These are phyloP conservation scores for Koerneria pararmatus DNA, from an alignment of 2,888 invertebrate species.

Conservation along the genomic window DNA sequence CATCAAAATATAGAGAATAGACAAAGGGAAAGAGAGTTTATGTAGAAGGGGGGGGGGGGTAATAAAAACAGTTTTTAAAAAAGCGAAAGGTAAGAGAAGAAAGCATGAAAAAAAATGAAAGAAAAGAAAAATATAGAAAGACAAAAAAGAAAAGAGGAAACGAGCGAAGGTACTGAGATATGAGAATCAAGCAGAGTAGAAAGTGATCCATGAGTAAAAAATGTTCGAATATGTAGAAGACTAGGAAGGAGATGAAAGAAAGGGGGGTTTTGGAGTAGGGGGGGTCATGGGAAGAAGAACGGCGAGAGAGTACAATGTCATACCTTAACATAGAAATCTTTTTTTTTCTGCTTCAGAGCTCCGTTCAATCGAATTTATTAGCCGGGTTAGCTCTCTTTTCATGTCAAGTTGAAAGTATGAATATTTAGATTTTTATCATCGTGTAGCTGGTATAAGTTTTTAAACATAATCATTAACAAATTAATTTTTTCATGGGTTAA, in stretches of 20 bases:
- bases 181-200: neutral
- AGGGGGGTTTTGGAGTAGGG: neutral
- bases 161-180: neutral
- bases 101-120: neutral
- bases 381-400: too few relatives aligned
- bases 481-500: too few relatives aligned
- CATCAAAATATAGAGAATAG: too few relatives aligned
- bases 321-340: neutral
- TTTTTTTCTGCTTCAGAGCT: neutral
- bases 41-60: too few relatives aligned
- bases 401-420: too few relatives aligned
- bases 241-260: neutral
- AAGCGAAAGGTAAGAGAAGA: neutral
- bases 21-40: too few relatives aligned
- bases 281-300: neutral
- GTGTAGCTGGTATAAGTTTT: too few relatives aligned
- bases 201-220: neutral
- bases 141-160: conserved; percentile 2
- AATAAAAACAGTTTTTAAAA: neutral
- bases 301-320: neutral
- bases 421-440: too few relatives aligned
- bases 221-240: neutral
- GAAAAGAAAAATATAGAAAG: neutral
- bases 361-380: neutral
- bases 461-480: too few relatives aligned